phyloP scores from a whole-genome alignment of 2,113 vertebrate genomes.

The Pygoscelis adeliae region DNA sequence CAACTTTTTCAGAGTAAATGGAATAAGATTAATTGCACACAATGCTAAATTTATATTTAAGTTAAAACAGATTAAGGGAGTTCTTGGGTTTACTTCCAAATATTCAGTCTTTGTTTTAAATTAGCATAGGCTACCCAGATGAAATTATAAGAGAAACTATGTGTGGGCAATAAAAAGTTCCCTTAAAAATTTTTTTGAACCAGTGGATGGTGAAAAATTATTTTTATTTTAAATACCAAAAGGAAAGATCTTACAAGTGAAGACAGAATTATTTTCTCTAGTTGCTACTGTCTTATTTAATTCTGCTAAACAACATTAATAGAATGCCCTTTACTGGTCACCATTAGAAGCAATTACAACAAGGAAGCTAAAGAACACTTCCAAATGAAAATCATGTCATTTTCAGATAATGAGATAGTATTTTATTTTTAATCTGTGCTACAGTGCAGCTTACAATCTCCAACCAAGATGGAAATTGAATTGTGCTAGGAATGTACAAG shows the following conservation, averaged over 20 bases:
- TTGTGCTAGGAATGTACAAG: not conserved
- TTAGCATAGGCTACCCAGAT: not conserved
- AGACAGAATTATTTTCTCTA: not conserved
- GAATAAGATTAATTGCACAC: not conserved
- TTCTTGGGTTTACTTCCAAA: not conserved
- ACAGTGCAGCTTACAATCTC: not conserved
- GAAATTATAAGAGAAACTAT: not conserved
- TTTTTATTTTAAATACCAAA: not conserved
- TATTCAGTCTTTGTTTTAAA: not conserved
- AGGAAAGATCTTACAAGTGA: not conserved
- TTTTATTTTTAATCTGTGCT: constrained; percentile 28
- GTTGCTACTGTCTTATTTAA: not conserved
- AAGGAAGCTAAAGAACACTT: not conserved
- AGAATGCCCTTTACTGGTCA: not conserved
- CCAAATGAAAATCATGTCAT: not conserved
- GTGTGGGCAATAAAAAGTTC: not conserved
- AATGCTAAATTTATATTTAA: not conserved
- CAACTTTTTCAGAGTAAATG: not conserved
- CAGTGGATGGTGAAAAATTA: not conserved
- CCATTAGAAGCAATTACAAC: not conserved
- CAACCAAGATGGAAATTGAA: not conserved
- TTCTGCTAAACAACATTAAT: not conserved
- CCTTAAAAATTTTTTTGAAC: not conserved
- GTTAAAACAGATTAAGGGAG: not conserved
- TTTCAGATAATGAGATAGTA: not conserved